A percentile compares a stretch with the other conserved stretches of the same genome.
These are phyloP conservation scores for Stigmatopora argus DNA, from an alignment of 2,113 vertebrate species.

Conservation along the genomic window DNA sequence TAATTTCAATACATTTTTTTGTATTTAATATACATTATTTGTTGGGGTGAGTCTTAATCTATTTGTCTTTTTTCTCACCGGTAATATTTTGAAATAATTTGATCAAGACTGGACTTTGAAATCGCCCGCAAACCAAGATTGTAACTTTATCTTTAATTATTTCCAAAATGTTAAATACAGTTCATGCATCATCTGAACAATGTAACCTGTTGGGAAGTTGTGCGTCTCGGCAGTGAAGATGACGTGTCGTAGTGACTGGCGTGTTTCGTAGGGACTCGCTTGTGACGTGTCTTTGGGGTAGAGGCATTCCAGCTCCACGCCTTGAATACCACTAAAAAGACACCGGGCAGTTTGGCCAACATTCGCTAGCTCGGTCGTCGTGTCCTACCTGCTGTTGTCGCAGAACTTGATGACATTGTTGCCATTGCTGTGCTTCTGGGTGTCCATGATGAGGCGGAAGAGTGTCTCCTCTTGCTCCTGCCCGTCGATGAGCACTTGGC, in stretches of 20 bases:
- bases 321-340: constrained; percentile 76
- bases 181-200: too few species aligned
- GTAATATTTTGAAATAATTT: too few species aligned
- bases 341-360: constrained; percentile 7
- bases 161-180: too few species aligned
- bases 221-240: constrained; percentile 94
- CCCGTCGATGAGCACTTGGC: constrained; percentile 77
- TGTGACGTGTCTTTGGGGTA: constrained; percentile 71
- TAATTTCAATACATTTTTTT: too few species aligned
- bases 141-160: too few species aligned
- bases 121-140: too few species aligned
- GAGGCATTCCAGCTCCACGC: constrained; percentile 70
- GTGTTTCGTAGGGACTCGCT: constrained; percentile 70
- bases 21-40: too few species aligned
- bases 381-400: constrained; percentile 88
- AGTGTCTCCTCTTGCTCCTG: constrained; percentile 71
- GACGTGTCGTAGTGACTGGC: constrained; percentile 71
- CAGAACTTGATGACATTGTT: constrained; percentile 92
- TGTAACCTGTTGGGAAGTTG: constrained; percentile 87
- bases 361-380: background rate
- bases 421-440: constrained; percentile 79
- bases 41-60: too few species aligned
- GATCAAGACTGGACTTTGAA: too few species aligned
- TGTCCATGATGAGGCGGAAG: constrained; percentile 84
- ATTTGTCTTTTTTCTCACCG: too few species aligned